A percentile compares a stretch with the other conserved stretches of the same genome.
phyloP scores from a whole-genome alignment of 2,888 invertebrate species.

The Leucophora obtusa region DNA sequence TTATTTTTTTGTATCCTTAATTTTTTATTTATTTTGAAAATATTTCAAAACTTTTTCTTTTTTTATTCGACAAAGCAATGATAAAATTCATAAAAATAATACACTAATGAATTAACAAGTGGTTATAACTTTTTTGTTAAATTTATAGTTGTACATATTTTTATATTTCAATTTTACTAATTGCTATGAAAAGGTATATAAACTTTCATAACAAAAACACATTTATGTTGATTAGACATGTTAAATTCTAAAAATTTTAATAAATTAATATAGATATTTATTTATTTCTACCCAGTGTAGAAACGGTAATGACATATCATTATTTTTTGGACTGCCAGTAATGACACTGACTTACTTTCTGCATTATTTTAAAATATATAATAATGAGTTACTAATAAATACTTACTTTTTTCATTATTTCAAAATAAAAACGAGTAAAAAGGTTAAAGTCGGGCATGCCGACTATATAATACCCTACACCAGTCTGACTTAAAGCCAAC shows the following conservation, averaged over 20 bases:
- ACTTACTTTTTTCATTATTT: no score
- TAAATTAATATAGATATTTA: background rate
- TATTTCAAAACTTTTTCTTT: constrained; percentile 39
- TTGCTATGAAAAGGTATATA: constrained; percentile 34
- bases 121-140: constrained; percentile 26
- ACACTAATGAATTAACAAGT: constrained; percentile 39
- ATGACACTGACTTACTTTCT: no score
- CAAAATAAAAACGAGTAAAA: no score
- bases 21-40: constrained; percentile 47
- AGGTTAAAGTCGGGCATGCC: no score
- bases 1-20: constrained; percentile 26
- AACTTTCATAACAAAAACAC: background rate
- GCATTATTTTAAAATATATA: no score
- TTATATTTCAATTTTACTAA: constrained; percentile 39
- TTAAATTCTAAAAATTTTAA: background rate
- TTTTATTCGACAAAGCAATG: background rate
- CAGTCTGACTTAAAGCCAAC: no score
- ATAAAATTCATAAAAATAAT: constrained; percentile 21
- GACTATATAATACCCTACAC: no score
- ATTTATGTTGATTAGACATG: background rate
- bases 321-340: no score
- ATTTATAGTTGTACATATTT: background rate
- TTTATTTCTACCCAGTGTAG: no score
- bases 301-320: no score
- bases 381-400: no score